A percentile compares a stretch with the other conserved stretches of the same genome.
These are phyloP conservation scores for Sialia sialis DNA, from an alignment of 2,113 vertebrate genomes.

Conservation along the genomic window DNA sequence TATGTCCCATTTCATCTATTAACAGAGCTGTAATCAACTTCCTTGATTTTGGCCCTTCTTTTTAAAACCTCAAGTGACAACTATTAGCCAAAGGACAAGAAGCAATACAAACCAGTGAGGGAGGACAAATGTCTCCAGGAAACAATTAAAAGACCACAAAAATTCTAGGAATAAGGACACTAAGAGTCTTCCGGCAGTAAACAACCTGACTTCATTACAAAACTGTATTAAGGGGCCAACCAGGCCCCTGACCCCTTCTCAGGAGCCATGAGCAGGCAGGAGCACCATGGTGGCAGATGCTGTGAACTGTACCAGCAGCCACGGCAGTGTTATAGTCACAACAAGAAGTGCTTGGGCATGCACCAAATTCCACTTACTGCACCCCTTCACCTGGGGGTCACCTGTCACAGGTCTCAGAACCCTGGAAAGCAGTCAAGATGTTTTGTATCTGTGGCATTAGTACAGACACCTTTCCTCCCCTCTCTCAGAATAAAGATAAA, in stretches of 20 bases:
- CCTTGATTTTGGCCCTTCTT: neutral
- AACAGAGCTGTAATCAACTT: neutral
- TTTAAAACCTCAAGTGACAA: neutral
- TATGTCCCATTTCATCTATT: neutral
- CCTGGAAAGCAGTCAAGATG: neutral
- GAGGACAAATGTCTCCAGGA: neutral
- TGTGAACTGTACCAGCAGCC: neutral
- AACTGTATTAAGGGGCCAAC: neutral
- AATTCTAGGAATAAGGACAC: neutral
- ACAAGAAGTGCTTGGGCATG: neutral
- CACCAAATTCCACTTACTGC: neutral
- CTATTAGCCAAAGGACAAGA: neutral
- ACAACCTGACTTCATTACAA: neutral
- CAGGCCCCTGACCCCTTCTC: neutral
- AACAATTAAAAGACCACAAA: neutral
- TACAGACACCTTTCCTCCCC: neutral
- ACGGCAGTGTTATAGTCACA: neutral
- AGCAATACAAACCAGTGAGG: neutral
- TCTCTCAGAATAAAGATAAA: neutral
- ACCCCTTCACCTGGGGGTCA: neutral
- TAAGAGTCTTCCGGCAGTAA: neutral
- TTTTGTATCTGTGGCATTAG: neutral
- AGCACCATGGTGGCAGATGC: neutral
- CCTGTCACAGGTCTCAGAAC: neutral
- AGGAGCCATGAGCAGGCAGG: neutral